phyloP scores from a whole-genome alignment of 2,888 invertebrate species.

The Cheilosia vulpina region DNA sequence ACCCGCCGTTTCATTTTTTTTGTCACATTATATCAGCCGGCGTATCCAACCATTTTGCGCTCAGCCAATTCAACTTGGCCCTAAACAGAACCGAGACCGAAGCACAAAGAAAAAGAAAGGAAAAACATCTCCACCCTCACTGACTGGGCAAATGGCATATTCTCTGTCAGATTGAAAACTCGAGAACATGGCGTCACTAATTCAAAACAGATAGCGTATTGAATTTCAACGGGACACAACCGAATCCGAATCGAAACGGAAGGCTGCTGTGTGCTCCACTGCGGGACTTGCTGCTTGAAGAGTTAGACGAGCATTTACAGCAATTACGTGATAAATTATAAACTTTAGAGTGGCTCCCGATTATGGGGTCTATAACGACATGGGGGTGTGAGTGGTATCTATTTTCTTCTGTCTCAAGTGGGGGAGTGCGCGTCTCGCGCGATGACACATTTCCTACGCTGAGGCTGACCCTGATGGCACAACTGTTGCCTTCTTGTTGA shows the following conservation, averaged over 20 bases:
- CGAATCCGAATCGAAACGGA: conserved; percentile 58
- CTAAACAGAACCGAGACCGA: conserved; percentile 19
- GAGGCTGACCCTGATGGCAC: conserved; percentile 28
- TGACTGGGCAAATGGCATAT: conserved; percentile 67
- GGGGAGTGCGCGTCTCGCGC: conserved; percentile 20
- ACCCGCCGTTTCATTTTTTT: conserved; percentile 57
- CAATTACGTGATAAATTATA: conserved; percentile 73
- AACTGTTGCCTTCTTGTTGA: conserved; percentile 44
- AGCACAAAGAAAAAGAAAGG: conserved; percentile 12
- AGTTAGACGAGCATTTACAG: conserved; percentile 43
- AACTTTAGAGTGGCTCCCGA: conserved; percentile 58
- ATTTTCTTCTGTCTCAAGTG: conserved; percentile 40
- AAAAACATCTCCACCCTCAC: conserved; percentile 28
- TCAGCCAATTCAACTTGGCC: conserved; percentile 31
- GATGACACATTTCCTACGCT: conserved; percentile 59
- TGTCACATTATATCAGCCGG: conserved; percentile 73
- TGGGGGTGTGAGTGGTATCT: conserved; percentile 1
- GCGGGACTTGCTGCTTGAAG: conserved; percentile 29
- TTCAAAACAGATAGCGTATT: conserved; percentile 77
- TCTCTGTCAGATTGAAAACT: conserved; percentile 69
- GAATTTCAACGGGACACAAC: conserved; percentile 73
- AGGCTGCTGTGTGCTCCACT: conserved; percentile 39
- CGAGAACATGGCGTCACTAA: conserved; percentile 76
- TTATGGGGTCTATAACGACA: conserved; percentile 55
- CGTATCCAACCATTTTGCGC: conserved; percentile 65